These are phyloP conservation scores for Paracentrotus lividus DNA, from an alignment of 53 echinoderm and acorn worm species.

Conservation along the genomic window DNA sequence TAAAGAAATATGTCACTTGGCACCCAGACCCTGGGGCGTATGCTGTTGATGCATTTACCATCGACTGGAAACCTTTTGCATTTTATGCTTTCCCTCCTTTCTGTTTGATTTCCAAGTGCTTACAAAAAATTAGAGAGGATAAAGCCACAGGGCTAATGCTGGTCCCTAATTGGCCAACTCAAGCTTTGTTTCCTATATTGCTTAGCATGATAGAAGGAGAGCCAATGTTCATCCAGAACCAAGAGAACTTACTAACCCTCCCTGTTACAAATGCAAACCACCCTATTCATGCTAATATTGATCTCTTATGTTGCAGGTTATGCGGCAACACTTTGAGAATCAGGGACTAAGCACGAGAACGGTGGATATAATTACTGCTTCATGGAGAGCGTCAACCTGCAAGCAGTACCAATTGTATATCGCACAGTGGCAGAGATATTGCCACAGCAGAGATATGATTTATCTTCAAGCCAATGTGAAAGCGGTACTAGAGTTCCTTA, in stretches of 20 bases:
- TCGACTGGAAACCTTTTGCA: background rate
- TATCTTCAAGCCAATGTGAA: background rate
- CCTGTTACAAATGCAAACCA: background rate
- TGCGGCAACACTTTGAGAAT: background rate
- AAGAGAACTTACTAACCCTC: background rate
- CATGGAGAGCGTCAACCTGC: background rate
- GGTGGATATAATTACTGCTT: background rate
- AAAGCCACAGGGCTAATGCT: background rate
- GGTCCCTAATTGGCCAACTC: background rate
- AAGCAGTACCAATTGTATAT: background rate
- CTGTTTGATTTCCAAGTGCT: background rate
- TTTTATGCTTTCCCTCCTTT: background rate
- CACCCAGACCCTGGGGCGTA: background rate
- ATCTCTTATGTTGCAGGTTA: constrained; percentile 8
- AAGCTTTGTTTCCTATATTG: background rate
- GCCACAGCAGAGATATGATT: background rate
- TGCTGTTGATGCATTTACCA: background rate
- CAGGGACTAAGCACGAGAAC: background rate
- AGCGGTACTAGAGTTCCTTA: background rate
- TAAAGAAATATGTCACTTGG: background rate
- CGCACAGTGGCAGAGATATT: background rate
- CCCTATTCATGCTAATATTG: background rate
- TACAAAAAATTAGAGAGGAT: background rate
- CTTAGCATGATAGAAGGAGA: background rate
- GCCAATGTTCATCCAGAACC: background rate